These are phyloP conservation scores for Hippopotamus amphibius DNA, from an alignment of 2,113 vertebrate genomes.

Conservation along the genomic window DNA sequence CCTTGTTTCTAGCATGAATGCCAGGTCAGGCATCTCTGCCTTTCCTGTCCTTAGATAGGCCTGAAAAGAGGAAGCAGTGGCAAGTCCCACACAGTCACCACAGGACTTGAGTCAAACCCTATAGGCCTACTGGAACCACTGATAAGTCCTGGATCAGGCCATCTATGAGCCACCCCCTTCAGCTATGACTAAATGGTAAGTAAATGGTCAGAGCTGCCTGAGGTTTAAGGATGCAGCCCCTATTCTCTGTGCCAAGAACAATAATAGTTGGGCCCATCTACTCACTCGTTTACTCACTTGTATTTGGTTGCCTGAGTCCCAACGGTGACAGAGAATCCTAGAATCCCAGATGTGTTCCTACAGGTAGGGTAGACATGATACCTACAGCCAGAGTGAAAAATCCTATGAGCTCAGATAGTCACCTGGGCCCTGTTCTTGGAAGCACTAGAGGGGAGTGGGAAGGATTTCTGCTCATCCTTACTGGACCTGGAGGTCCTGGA, in stretches of 20 bases:
- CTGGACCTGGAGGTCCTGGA: background rate
- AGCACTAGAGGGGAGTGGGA: background rate
- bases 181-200: background rate
- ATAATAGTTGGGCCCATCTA: background rate
- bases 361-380: constrained; percentile 97
- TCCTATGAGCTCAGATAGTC: background rate
- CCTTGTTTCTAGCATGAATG: background rate
- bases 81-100: background rate
- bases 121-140: background rate
- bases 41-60: background rate
- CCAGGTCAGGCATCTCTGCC: background rate
- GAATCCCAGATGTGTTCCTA: constrained; percentile 96
- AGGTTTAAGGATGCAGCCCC: background rate
- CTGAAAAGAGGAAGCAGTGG: background rate
- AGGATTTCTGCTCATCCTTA: background rate
- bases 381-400: constrained; percentile 83
- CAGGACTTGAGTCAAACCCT: background rate
- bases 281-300: constrained; percentile 92
- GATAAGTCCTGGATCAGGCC: background rate
- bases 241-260: background rate
- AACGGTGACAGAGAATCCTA: constrained; percentile 97
- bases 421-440: background rate
- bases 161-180: background rate
- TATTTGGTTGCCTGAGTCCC: constrained; percentile 97
- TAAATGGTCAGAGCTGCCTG: background rate